Conservation (phyloP, 2,113 vertebrate species). For the Serilophus lunatus region DNA sequence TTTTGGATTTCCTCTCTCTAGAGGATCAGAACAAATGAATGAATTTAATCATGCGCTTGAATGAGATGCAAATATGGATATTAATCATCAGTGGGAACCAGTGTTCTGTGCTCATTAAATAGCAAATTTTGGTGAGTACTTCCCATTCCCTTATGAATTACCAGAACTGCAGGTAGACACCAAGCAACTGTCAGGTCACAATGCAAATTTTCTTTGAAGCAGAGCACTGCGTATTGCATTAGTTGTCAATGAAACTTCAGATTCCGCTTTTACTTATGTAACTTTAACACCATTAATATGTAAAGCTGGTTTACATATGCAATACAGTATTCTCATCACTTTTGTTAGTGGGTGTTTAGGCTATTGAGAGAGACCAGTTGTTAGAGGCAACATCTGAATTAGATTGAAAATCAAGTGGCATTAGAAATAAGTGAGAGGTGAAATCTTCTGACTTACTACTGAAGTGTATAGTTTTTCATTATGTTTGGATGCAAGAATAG, state of each 20-base stretch:
- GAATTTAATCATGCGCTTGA: not conserved
- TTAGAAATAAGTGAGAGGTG: not conserved
- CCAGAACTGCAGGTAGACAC: not conserved
- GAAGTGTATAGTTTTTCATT: not conserved
- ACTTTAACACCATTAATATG: not conserved
- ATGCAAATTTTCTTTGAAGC: not conserved
- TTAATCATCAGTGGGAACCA: constrained; percentile 4
- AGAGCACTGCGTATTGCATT: not conserved
- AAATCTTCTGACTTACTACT: not conserved
- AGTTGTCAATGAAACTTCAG: not conserved
- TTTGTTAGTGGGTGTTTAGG: not conserved
- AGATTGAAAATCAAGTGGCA: not conserved
- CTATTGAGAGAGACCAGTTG: not conserved
- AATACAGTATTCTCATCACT: not conserved
- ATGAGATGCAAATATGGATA: constrained; percentile 15
- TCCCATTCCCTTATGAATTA: not conserved
- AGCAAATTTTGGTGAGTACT: constrained; percentile 2
- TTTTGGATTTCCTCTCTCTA: not conserved
- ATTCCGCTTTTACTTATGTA: not conserved
- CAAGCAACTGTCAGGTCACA: not conserved
- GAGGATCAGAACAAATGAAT: constrained; percentile 1
- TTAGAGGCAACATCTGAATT: not conserved
- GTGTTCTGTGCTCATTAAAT: not conserved
- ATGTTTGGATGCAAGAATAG: not conserved
- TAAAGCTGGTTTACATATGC: not conserved